Evolutionary conservation across 2,888 invertebrate species (phyloP).

Genomic region (Rhamnusium bicolor): DNA sequence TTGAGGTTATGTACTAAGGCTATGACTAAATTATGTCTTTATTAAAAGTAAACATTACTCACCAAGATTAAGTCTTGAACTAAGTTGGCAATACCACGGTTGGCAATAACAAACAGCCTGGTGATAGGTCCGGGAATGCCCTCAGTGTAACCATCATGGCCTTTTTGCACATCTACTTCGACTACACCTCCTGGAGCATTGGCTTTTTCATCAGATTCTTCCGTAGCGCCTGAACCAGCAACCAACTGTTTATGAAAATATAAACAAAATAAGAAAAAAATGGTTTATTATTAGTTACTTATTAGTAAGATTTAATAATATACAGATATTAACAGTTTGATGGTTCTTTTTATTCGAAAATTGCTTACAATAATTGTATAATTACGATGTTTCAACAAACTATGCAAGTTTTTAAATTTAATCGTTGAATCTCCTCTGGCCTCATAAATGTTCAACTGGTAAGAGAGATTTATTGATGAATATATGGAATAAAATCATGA

Average conservation of each 20-base stretch:
- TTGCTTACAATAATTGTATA: no score
- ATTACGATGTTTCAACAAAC: no score
- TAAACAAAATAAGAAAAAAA: background rate
- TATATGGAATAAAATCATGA: no score
- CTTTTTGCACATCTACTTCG: slow-evolving; percentile 72
- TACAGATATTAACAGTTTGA: background rate
- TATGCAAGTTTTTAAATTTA: no score
- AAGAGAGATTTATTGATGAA: no score
- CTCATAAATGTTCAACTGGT: no score
- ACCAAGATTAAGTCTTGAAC: slow-evolving; percentile 91
- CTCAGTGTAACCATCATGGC: slow-evolving; percentile 82
- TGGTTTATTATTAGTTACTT: background rate
- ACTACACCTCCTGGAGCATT: slow-evolving; percentile 74
- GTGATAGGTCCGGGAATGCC: slow-evolving; percentile 92
- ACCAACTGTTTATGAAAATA: slow-evolving; percentile 74
- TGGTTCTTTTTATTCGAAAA: slow-evolving; percentile 32
- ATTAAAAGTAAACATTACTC: slow-evolving; percentile 63
- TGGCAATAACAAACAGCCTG: slow-evolving; percentile 88
- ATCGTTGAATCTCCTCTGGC: no score
- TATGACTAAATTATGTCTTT: background rate
- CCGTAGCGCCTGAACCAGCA: slow-evolving; percentile 82
- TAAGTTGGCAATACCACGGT: slow-evolving; percentile 89
- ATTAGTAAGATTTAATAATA: background rate
- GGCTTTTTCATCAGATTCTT: slow-evolving; percentile 76
- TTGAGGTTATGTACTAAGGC: background rate